Conservation (phyloP, 2,797 vertebrate species). For the Cuculus canorus region DNA sequence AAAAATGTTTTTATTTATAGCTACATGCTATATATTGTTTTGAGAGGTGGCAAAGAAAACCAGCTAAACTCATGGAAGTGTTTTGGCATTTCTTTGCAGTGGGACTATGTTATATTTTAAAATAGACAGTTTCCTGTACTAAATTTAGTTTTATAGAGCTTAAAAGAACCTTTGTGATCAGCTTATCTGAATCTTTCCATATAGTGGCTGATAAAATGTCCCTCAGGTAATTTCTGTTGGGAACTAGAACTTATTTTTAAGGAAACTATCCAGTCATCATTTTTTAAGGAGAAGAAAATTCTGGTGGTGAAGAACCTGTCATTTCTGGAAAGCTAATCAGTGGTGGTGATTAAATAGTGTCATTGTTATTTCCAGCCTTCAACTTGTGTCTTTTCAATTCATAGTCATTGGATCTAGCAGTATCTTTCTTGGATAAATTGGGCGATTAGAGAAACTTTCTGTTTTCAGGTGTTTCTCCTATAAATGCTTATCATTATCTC, state of each 20-base stretch:
- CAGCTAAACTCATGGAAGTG: neutral
- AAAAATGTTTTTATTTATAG: constrained; percentile 38
- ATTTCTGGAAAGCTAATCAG: neutral
- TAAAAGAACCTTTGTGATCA: neutral
- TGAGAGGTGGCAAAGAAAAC: neutral
- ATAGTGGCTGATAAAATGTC: neutral
- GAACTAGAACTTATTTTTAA: neutral
- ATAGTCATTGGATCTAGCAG: neutral
- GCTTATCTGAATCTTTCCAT: neutral
- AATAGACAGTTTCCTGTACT: neutral
- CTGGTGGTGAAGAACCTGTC: neutral
- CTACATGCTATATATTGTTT: neutral
- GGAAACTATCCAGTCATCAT: neutral
- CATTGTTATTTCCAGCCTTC: neutral
- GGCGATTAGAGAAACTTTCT: neutral
- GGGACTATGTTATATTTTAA: neutral
- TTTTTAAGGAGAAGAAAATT: neutral
- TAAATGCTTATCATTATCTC: neutral
- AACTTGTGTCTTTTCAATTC: neutral
- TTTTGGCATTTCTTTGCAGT: neutral
- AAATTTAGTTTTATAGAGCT: neutral
- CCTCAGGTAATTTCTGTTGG: neutral
- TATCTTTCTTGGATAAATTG: neutral
- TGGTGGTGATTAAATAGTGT: neutral
- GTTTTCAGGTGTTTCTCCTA: neutral